These are phyloP conservation scores for Brachionus paranguensis DNA, from an alignment of 1,140 invertebrate species.

Conservation along the genomic window DNA sequence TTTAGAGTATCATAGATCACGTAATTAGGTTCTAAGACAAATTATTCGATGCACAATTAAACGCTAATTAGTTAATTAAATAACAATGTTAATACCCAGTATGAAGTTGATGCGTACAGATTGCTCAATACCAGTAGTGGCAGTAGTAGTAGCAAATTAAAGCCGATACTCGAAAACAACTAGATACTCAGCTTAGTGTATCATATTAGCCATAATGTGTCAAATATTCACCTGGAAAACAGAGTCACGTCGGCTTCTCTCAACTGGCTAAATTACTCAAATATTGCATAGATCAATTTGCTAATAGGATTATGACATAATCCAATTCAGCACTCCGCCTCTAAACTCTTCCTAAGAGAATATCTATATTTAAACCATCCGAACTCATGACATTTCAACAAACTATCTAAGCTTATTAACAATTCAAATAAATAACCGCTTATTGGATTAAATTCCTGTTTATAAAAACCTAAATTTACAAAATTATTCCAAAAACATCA, in stretches of 20 bases:
- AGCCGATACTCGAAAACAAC: slow-evolving; percentile 26
- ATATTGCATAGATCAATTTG: slow-evolving; percentile 32
- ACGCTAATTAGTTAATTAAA: slow-evolving; percentile 30
- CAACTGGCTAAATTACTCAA: neutral
- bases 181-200: neutral
- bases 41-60: neutral
- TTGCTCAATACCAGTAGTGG: neutral
- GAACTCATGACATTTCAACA: slow-evolving; percentile 17
- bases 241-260: slow-evolving; percentile 18
- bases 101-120: slow-evolving; percentile 1
- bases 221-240: slow-evolving; percentile 37
- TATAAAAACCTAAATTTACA: neutral
- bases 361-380: slow-evolving; percentile 18
- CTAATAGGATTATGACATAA: slow-evolving; percentile 33
- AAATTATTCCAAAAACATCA: neutral
- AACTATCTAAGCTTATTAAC: slow-evolving; percentile 26
- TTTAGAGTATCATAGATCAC: neutral
- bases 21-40: neutral
- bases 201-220: slow-evolving; percentile 8
- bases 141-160: slow-evolving; percentile 5
- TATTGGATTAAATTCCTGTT: slow-evolving; percentile 10
- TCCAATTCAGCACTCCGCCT: slow-evolving; percentile 16
- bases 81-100: slow-evolving; percentile 25
- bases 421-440: slow-evolving; percentile 5
- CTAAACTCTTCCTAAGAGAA: neutral